Conservation (phyloP, 2,888 invertebrate species). For the Drosophila silvestris region DNA sequence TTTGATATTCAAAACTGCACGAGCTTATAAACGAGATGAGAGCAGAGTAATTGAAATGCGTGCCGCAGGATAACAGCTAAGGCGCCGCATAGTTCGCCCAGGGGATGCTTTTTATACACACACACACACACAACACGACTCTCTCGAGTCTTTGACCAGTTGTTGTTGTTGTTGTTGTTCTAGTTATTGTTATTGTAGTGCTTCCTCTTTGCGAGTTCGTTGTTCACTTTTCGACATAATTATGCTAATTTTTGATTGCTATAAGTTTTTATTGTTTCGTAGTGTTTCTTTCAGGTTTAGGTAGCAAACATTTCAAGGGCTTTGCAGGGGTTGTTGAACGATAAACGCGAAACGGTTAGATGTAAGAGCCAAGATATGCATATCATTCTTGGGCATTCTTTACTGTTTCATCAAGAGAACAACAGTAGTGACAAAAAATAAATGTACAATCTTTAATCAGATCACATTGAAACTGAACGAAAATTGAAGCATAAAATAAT, state of each 20-base stretch:
- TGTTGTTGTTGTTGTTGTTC: constrained; percentile 28
- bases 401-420: not conserved
- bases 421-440: not conserved
- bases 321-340: constrained; percentile 54
- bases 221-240: constrained; percentile 59
- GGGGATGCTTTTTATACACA: constrained; percentile 52
- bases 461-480: not conserved
- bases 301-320: constrained; percentile 31
- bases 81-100: constrained; percentile 35
- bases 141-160: constrained; percentile 36
- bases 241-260: constrained; percentile 59
- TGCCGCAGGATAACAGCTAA: constrained; percentile 55
- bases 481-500: not conserved
- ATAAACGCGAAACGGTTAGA: constrained; percentile 30
- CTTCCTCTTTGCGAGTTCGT: constrained; percentile 27
- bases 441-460: not conserved
- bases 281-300: constrained; percentile 30
- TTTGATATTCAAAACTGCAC: constrained; percentile 78
- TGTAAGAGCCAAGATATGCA: constrained; percentile 3
- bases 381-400: not conserved
- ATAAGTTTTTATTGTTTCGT: constrained; percentile 38
- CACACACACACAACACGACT: not conserved
- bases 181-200: constrained; percentile 30
- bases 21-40: constrained; percentile 51
- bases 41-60: constrained; percentile 57